Base-by-base conservation (phyloP, 2,797 vertebrate species). In the Enteromius trimaculatus region DNA sequence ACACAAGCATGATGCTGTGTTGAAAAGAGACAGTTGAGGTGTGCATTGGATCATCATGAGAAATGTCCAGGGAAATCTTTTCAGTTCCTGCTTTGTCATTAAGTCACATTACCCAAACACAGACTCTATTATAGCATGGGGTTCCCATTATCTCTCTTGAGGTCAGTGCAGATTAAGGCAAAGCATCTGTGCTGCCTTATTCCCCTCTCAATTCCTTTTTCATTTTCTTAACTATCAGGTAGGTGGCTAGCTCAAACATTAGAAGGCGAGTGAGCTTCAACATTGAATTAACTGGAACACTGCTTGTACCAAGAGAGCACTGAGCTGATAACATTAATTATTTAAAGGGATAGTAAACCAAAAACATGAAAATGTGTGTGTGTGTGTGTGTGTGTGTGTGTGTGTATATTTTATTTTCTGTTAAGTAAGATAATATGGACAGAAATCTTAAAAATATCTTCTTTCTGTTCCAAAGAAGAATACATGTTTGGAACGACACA, bases 61-160 rank as follows among this genome's bases (percentile, higher is more conserved):
- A 81, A 80, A 72, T 31, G 44, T 31, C 75, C 16, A 64, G 64
- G 53, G 47, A 72, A 58, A 74, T 82, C 26, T 77, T 11, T 44
- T 37, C 39, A 16, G 58, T 71, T 81, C 47, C 34, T 53, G 49
- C 69, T 82, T 75, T 83, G 69, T 53, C 80, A 79, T 78, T 51
- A 74, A 17, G 23, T 68, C 62, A 71, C 49, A 42, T 69, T 69
- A 65, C 21, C 21, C 4, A 76, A 70, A 80, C 77, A 80, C 26
- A 31, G 60, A 7, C 37, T 71, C n/a, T 69, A 62, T 74, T 70
- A 80, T 29, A 29, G 64, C 31, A 74, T 6, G 16, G 39, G 70
- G 55, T 65, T 65, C 44, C 66, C 34, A 79, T 78, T 78, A 13
- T 70, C 53, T 51, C 21, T 31, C 47, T 65, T 75, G 60, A 75